A percentile compares a stretch with the other conserved stretches of the same genome.
phyloP scores from a whole-genome alignment of 2,888 invertebrate species.

The Chouioia cunea region DNA sequence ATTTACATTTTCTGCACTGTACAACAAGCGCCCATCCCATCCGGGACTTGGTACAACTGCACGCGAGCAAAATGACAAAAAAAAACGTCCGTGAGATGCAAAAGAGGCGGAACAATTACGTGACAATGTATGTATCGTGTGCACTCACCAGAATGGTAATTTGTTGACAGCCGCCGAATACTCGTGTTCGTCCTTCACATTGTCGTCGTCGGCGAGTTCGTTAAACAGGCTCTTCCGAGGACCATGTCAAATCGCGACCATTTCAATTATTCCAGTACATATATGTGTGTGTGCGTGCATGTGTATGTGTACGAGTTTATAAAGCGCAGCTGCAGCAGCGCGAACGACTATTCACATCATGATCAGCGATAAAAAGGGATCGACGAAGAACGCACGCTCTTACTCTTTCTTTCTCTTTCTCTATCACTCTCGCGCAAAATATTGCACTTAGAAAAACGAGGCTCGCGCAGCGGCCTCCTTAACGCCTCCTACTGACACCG shows the following conservation, averaged over 20 bases:
- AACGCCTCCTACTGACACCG: not conserved
- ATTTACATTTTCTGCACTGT: not conserved
- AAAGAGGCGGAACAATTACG: not conserved
- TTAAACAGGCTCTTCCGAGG: not conserved
- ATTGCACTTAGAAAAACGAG: not conserved
- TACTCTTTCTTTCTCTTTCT: too few species aligned
- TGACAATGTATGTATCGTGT: not conserved
- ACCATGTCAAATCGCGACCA: too few species aligned
- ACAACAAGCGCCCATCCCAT: slow-evolving; percentile 39
- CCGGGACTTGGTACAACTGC: slow-evolving; percentile 3
- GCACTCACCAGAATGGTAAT: slow-evolving; percentile 29
- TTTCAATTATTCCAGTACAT: too few species aligned
- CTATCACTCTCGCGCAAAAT: not conserved
- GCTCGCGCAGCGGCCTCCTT: too few species aligned
- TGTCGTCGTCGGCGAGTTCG: slow-evolving; percentile 18
- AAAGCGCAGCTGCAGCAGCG: not conserved
- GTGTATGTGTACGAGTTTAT: too few species aligned
- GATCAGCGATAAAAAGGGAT: too few species aligned
- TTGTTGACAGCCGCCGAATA: slow-evolving; percentile 20
- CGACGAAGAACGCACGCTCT: too few species aligned
- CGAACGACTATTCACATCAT: not conserved
- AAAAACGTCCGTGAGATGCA: slow-evolving; percentile 9
- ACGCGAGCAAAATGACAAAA: not conserved
- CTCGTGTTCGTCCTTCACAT: slow-evolving; percentile 16
- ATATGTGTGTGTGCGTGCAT: too few species aligned